Evolutionary conservation across 2,113 vertebrate species (phyloP).

Genomic region (Mirounga angustirostris): DNA sequence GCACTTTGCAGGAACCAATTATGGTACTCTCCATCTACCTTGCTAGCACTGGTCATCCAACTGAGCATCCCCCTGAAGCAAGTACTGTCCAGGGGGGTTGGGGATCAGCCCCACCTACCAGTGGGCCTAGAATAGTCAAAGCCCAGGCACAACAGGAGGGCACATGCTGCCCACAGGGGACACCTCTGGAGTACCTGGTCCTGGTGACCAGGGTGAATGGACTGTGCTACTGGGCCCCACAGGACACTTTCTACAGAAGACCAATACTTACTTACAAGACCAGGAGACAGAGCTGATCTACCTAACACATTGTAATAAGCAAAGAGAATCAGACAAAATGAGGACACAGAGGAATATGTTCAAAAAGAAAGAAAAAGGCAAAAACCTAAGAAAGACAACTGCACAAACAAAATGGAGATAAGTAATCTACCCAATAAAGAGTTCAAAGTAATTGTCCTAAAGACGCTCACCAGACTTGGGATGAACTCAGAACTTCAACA

Average conservation of each 20-base stretch:
- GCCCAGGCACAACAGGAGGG: too few relatives aligned
- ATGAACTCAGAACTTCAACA: background rate
- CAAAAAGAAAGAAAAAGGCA: background rate
- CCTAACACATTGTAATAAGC: background rate
- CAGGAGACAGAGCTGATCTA: background rate
- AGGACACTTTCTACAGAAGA: background rate
- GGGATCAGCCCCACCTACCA: too few relatives aligned
- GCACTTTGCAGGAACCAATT: background rate
- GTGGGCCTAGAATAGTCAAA: background rate
- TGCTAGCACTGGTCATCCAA: background rate
- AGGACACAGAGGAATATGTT: background rate
- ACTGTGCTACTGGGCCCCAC: background rate
- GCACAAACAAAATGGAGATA: background rate
- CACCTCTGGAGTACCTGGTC: background rate
- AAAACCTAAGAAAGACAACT: background rate
- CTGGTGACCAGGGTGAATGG: background rate
- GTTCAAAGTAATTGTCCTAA: background rate
- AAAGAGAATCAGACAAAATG: background rate
- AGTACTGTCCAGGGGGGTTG: too few relatives aligned
- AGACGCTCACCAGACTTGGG: background rate
- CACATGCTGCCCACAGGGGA: background rate
- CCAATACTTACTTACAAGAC: background rate
- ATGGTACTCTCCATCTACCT: background rate
- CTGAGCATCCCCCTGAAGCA: too few relatives aligned
- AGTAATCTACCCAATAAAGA: background rate